phyloP scores from a whole-genome alignment of 2,888 invertebrate species.

The Hydrotaea diabolus region DNA sequence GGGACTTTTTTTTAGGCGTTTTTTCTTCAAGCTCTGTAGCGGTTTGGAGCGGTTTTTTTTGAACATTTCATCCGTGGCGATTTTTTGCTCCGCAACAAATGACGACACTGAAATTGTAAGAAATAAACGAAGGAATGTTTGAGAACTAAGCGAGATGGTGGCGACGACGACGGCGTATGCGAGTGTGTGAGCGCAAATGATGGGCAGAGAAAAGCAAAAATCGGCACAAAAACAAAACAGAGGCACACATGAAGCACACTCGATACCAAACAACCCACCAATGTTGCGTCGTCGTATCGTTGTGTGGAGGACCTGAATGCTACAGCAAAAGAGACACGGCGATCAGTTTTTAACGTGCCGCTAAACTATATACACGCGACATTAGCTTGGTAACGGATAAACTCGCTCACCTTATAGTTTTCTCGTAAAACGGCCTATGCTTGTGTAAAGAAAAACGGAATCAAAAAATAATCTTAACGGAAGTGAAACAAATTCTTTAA shows the following conservation, averaged over 20 bases:
- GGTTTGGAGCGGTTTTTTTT: too few species aligned
- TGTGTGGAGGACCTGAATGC: slow-evolving; percentile 21
- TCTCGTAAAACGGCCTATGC: too few species aligned
- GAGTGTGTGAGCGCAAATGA: too few species aligned
- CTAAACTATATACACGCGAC: slow-evolving; percentile 26
- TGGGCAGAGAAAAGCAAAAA: neutral
- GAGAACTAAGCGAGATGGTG: neutral
- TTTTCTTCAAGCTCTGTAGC: too few species aligned
- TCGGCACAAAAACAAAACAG: slow-evolving; percentile 9
- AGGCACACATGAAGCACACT: neutral
- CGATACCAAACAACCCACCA: neutral
- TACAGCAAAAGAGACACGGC: slow-evolving; percentile 50
- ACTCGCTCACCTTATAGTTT: too few species aligned
- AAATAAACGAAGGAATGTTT: slow-evolving; percentile 20
- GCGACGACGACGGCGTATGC: too few species aligned
- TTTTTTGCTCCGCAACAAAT: too few species aligned
- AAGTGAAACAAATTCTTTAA: slow-evolving; percentile 46
- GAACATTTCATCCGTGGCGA: too few species aligned
- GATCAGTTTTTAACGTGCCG: slow-evolving; percentile 62
- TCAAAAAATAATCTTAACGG: slow-evolving; percentile 42
- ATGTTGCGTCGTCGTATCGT: neutral
- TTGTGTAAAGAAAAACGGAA: too few species aligned
- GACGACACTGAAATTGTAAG: neutral
- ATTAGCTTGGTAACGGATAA: too few species aligned
- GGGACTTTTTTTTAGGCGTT: too few species aligned